Evolutionary conservation across 2,797 vertebrate species (phyloP).

Genomic region (Crocodylus rhombifer): DNA sequence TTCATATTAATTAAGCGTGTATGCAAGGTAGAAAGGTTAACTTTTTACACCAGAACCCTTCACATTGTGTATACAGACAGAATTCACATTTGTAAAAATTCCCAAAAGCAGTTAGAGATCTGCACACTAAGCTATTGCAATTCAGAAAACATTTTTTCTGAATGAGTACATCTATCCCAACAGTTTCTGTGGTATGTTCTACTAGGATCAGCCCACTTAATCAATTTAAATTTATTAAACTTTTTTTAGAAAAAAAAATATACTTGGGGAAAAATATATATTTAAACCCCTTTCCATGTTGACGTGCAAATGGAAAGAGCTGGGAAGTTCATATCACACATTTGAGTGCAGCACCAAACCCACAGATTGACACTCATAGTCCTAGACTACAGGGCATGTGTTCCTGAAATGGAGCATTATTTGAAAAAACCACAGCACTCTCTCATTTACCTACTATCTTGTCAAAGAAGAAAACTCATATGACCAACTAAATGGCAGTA

Average conservation of each 20-base stretch:
- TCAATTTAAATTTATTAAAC: not conserved
- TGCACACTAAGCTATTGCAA: not conserved
- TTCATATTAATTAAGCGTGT: not conserved
- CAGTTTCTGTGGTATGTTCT: not conserved
- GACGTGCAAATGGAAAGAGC: not conserved
- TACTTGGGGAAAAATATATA: not conserved
- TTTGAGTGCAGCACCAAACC: not conserved
- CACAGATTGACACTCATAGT: not conserved
- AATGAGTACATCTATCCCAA: not conserved
- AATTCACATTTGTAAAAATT: not conserved
- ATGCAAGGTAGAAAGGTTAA: not conserved
- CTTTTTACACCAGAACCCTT: not conserved
- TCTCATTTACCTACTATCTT: not conserved
- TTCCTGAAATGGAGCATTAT: not conserved
- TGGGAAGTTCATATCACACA: not conserved
- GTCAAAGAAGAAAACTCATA: not conserved
- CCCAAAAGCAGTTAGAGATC: not conserved
- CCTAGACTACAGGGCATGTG: not conserved
- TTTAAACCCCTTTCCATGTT: not conserved
- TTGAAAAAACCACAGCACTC: not conserved
- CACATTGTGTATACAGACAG: not conserved
- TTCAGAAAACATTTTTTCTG: too few species aligned
- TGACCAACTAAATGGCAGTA: too few species aligned
- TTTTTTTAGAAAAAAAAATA: not conserved
- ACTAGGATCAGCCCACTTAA: not conserved